Base-by-base conservation (phyloP, 1,140 invertebrate genomes). In the Drosophila busckii region DNA sequence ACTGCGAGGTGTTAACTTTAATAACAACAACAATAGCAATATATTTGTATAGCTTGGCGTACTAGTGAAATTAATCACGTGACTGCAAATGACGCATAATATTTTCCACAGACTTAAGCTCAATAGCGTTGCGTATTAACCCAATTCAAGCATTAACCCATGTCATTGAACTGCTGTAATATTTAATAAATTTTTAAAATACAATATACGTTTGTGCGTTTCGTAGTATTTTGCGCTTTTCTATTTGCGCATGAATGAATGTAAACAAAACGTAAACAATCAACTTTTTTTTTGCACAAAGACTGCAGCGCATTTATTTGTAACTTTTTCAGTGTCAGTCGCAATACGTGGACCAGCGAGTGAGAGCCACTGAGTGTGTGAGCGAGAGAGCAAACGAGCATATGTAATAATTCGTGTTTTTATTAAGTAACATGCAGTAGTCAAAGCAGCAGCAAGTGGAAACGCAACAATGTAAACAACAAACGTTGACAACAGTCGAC, bases 221-320 rank as follows among this genome's bases (percentile, higher is more conserved):
- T 26, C 13, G 5, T 3, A 16, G 25, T 7, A 23, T 28, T 12
- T 7, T 20, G 12, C 32, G 31, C 13, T 20, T 42, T 28, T 52
- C 58, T 69, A 65, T 80, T 71, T 64, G 69, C 64, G 46, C 73
- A 82, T 60, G 46, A 70, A 68, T 59, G 10, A 53, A 65, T 80
- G 73, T 80, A 80, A 80, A 70, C 75, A 73, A 73, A 82, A 80
- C 35, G 55, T 38, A 54, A 37, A 66, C 53, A 35, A 35, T 42
- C 46, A 23, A 45, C 28, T 19, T 41, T 62, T 48, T 17, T 22
- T 37, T 9, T 32, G 48, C 59, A n/a, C 35, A 28, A 56, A 63
- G 71, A 70, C 63, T 71, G 71, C 56, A 80, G 44, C 61, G 73
- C 71, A 80, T 68, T 71, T 71, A n/a, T 68, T 71, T 78, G 73